A percentile compares a stretch with the other conserved stretches of the same genome.
phyloP scores from a whole-genome alignment of 1,140 invertebrate species.

The Caenorhabditis brenneri region DNA sequence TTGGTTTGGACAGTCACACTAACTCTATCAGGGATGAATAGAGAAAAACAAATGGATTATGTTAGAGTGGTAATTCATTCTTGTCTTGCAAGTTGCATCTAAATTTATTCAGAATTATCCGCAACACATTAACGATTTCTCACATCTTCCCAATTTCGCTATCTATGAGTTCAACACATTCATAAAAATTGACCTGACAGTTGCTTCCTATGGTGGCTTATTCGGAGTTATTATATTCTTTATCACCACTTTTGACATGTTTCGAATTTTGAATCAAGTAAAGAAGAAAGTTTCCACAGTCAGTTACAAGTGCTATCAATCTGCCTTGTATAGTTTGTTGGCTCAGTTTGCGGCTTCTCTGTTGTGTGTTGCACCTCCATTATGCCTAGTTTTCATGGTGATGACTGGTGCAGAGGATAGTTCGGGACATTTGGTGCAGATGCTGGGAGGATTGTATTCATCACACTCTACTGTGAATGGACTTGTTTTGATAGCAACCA shows the following conservation, averaged over 20 bases:
- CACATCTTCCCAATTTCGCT: not conserved
- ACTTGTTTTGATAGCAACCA: too few relatives aligned
- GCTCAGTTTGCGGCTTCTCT: not conserved
- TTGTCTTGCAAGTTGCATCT: too few relatives aligned
- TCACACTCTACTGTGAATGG: too few relatives aligned
- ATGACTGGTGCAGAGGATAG: too few relatives aligned
- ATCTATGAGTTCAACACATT: not conserved
- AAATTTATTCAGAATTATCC: constrained; percentile 3
- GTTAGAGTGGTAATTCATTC: not conserved
- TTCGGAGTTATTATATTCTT: not conserved
- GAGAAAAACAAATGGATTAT: not conserved
- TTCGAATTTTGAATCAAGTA: not conserved
- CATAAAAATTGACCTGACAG: not conserved
- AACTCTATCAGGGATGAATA: not conserved
- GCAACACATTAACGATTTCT: not conserved
- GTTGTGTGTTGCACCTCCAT: not conserved
- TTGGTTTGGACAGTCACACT: not conserved
- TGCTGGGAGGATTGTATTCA: too few relatives aligned
- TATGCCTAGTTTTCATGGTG: not conserved
- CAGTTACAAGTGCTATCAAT: not conserved
- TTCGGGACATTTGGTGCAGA: too few relatives aligned
- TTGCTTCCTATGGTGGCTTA: not conserved
- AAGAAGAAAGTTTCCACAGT: not conserved
- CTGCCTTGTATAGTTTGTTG: not conserved
- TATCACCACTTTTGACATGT: not conserved